These are phyloP conservation scores for Dynastes tityus DNA, from an alignment of 2,888 invertebrate species.

Conservation along the genomic window DNA sequence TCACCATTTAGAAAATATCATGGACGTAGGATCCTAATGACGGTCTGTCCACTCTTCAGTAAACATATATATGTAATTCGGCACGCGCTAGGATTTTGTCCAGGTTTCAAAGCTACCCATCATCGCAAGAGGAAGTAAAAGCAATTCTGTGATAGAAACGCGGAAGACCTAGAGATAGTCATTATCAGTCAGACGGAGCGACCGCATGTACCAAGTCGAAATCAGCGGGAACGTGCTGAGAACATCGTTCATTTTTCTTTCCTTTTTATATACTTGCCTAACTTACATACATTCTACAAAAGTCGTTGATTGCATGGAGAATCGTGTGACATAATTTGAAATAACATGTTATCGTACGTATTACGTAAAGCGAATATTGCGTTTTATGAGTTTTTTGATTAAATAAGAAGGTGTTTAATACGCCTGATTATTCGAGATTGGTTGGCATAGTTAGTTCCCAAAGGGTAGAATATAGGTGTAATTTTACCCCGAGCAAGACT, in stretches of 20 bases:
- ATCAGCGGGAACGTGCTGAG: constrained; percentile 41
- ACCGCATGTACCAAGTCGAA: constrained; percentile 45
- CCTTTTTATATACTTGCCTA: background rate
- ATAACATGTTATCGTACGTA: constrained; percentile 10
- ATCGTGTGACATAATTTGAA: constrained; percentile 36
- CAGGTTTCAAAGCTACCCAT: constrained; percentile 30
- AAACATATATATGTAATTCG: constrained; percentile 53
- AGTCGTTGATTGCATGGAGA: constrained; percentile 14
- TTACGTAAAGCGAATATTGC: constrained; percentile 16
- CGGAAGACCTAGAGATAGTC: constrained; percentile 52
- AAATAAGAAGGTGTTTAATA: background rate
- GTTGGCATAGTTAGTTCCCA: too few relatives aligned
- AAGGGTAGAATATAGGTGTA: too few relatives aligned
- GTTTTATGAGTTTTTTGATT: constrained; percentile 1
- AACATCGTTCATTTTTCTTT: constrained; percentile 30
- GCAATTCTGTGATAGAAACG: constrained; percentile 50
- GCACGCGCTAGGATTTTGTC: constrained; percentile 53
- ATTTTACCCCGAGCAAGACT: too few relatives aligned
- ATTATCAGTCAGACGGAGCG: constrained; percentile 53
- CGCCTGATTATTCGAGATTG: too few relatives aligned
- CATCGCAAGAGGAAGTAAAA: constrained; percentile 46
- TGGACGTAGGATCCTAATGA: constrained; percentile 42
- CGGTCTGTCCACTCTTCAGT: constrained; percentile 51
- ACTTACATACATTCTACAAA: constrained; percentile 1
- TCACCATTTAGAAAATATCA: constrained; percentile 46